Percentiles rank a stretch among this genome's conserved stretches.
Evolutionary conservation across 2,113 vertebrate species (phyloP).

Genomic region (Otocyon megalotis): DNA sequence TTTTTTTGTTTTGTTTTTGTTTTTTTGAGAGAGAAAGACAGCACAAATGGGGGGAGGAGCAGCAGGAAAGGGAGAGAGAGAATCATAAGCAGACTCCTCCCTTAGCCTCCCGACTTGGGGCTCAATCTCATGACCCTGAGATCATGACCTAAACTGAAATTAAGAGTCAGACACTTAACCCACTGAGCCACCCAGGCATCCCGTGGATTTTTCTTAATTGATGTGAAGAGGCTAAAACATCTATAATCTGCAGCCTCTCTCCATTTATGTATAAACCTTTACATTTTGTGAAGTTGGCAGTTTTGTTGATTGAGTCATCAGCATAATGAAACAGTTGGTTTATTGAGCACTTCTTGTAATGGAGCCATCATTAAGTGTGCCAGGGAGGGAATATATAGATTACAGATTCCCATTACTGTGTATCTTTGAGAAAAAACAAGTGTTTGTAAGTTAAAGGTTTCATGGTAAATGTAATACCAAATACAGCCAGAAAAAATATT

Average conservation of each 20-base stretch:
- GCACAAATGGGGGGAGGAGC: not conserved
- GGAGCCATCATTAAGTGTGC: not conserved
- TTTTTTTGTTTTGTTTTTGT: not conserved
- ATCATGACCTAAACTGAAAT: not conserved
- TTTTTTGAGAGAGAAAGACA: not conserved
- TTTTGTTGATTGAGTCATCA: conserved; percentile 24
- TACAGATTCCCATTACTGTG: not conserved
- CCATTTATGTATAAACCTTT: conserved; percentile 23
- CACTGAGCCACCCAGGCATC: not conserved
- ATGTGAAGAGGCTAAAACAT: conserved; percentile 23
- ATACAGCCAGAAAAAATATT: conserved; percentile 26
- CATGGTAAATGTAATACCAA: not conserved
- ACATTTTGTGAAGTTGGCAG: conserved; percentile 45
- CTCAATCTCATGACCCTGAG: not conserved
- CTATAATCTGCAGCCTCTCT: conserved; percentile 44
- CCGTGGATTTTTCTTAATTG: conserved; percentile 37
- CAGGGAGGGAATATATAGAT: not conserved
- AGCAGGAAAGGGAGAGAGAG: not conserved
- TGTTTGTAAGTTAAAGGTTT: conserved; percentile 31
- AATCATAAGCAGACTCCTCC: not conserved
- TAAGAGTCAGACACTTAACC: not conserved
- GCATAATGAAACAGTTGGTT: conserved; percentile 61
- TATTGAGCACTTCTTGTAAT: conserved; percentile 15
- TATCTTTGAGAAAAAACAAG: not conserved
- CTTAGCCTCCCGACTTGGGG: not conserved